These are phyloP conservation scores for Lagopus leucura DNA, from an alignment of 2,113 vertebrate genomes.

Conservation along the genomic window DNA sequence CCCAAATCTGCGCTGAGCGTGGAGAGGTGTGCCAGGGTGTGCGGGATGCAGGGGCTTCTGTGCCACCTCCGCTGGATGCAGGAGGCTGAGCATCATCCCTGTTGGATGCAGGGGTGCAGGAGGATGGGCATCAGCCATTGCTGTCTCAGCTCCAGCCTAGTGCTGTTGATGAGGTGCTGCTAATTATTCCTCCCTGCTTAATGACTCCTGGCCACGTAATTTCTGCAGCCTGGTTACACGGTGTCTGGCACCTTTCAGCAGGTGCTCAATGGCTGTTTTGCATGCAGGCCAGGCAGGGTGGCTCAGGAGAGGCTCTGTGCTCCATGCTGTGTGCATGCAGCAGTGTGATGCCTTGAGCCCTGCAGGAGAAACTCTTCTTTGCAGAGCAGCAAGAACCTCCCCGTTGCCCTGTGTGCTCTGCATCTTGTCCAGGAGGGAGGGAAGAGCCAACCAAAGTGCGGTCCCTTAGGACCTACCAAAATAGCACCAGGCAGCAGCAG, in stretches of 20 bases:
- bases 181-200: not conserved
- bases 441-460: not conserved
- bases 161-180: not conserved
- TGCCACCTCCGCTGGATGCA: not conserved
- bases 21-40: accelerated
- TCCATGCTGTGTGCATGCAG: not conserved
- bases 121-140: not conserved
- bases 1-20: not conserved
- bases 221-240: not conserved
- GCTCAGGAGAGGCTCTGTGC: not conserved
- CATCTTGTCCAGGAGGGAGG: not conserved
- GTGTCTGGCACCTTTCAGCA: not conserved
- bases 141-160: not conserved
- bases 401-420: not conserved
- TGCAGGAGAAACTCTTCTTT: not conserved
- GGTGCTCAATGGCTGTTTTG: not conserved
- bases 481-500: not conserved
- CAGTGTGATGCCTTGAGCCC: no score
- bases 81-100: not conserved
- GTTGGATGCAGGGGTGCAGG: not conserved
- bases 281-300: not conserved
- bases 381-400: not conserved
- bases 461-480: not conserved
- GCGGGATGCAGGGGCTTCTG: accelerated
- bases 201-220: not conserved